Evolutionary conservation across 2,797 vertebrate genomes (phyloP).

Genomic region (Syndactyla subalaris): DNA sequence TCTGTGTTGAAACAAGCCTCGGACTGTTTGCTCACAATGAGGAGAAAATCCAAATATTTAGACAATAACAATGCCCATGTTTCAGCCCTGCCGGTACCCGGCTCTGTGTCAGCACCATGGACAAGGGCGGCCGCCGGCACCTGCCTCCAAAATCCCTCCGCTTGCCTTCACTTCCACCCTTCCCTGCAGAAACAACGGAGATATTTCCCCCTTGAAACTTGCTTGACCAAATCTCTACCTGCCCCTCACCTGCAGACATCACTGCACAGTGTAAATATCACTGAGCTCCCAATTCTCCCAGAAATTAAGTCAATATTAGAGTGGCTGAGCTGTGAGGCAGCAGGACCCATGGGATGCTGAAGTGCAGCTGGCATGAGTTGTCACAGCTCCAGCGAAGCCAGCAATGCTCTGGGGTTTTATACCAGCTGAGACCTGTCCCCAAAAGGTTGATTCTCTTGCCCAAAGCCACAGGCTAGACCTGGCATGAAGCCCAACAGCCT

Average conservation of each 20-base stretch:
- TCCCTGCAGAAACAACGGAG: not conserved
- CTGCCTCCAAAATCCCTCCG: not conserved
- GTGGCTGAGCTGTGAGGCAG: not conserved
- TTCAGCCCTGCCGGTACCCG: not conserved
- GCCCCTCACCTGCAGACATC: not conserved
- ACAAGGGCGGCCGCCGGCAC: not conserved
- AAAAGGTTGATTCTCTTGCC: not conserved
- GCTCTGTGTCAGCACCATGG: slow-evolving; percentile 30
- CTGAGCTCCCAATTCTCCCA: not conserved
- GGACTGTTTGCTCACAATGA: not conserved
- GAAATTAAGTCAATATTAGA: slow-evolving; percentile 9
- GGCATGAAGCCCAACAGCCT: not conserved
- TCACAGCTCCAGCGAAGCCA: not conserved
- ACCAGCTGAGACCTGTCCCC: not conserved
- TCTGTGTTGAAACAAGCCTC: not conserved
- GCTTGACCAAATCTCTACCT: not conserved
- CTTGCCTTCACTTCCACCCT: not conserved
- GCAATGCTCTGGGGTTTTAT: not conserved
- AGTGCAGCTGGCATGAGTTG: not conserved
- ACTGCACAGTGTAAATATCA: not conserved
- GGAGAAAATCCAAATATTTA: not conserved
- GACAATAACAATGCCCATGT: fast-evolving
- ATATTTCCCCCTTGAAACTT: not conserved
- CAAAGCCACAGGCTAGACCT: not conserved
- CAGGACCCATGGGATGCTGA: not conserved